phyloP scores from a whole-genome alignment of 2,113 vertebrate species.

The Ciconia boyciana region DNA sequence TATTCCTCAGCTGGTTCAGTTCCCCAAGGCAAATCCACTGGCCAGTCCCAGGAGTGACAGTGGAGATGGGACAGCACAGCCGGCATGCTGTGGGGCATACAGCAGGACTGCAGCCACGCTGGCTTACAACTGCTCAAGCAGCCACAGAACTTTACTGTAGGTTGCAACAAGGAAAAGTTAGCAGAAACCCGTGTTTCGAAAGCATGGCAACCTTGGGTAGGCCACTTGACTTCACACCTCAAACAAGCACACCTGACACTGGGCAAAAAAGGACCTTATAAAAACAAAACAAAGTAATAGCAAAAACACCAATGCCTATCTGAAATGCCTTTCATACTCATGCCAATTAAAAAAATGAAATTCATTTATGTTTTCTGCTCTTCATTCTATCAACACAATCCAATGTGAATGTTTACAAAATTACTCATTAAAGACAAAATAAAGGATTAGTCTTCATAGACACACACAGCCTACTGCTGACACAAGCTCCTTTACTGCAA shows the following conservation, averaged over 20 bases:
- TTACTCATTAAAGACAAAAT: constrained; percentile 10
- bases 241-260: neutral
- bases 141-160: neutral
- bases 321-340: neutral
- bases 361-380: neutral
- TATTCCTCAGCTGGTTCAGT: neutral
- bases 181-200: neutral
- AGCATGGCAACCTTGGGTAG: neutral
- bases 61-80: neutral
- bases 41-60: neutral
- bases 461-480: neutral
- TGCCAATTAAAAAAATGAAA: neutral
- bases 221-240: neutral
- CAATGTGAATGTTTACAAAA: neutral
- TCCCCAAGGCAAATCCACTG: neutral
- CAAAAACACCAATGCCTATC: neutral
- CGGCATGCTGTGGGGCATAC: accelerated
- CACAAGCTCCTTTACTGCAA: constrained; percentile 10
- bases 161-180: neutral
- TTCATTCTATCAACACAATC: neutral
- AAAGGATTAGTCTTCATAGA: constrained; percentile 11
- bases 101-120: neutral
- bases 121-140: neutral
- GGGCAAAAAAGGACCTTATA: neutral
- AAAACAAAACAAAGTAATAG: neutral